These are phyloP conservation scores for Luperina nickerlii DNA, from an alignment of 2,888 invertebrate species.

Conservation along the genomic window DNA sequence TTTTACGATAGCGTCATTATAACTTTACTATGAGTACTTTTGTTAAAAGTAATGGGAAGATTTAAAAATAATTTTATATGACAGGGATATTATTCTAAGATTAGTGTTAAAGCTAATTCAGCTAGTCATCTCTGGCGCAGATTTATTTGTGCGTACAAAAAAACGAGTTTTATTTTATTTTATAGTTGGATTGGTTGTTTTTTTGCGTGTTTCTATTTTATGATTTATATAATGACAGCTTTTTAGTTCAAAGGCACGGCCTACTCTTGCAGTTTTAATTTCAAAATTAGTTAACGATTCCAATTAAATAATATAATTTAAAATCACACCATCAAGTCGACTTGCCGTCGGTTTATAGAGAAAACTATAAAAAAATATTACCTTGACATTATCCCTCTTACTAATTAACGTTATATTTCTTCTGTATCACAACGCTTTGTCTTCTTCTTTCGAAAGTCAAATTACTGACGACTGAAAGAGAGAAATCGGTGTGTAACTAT, in stretches of 20 bases:
- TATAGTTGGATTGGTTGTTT: not conserved
- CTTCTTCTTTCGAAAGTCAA: too few species aligned
- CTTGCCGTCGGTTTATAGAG: not conserved
- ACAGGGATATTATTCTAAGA: slow-evolving; percentile 51
- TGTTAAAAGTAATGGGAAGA: slow-evolving; percentile 56
- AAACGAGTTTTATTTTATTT: not conserved
- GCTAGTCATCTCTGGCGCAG: not conserved
- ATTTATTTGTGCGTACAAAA: not conserved
- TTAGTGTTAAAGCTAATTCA: slow-evolving; percentile 38
- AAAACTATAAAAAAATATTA: not conserved
- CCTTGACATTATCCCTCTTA: not conserved
- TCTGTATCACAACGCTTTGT: too few species aligned
- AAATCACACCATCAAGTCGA: not conserved
- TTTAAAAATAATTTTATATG: slow-evolving; percentile 54
- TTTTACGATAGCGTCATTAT: slow-evolving; percentile 64
- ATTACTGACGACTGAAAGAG: too few species aligned
- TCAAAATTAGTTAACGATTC: not conserved
- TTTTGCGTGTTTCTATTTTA: not conserved
- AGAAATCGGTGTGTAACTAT: too few species aligned
- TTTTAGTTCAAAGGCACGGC: not conserved
- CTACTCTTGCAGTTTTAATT: not conserved
- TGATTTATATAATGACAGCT: too few species aligned
- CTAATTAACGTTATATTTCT: too few species aligned
- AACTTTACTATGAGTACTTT: slow-evolving; percentile 55
- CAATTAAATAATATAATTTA: not conserved